phyloP scores from a whole-genome alignment of 92 coral and sea anemone genomes.

The Palythoa heliodiscus region DNA sequence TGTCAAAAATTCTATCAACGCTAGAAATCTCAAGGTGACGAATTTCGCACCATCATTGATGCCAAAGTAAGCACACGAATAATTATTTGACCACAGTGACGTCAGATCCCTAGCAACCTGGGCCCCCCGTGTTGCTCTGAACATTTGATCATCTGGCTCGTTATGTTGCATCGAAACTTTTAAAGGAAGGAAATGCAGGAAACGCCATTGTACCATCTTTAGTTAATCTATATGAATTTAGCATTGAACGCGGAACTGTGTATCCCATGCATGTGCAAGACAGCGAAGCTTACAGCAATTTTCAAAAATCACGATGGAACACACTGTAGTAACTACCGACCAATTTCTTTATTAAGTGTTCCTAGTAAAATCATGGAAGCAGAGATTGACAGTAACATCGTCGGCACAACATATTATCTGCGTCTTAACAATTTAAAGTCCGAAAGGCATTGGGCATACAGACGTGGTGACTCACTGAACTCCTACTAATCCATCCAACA shows the following conservation, averaged over 20 bases:
- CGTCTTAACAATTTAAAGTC: neutral
- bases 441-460: neutral
- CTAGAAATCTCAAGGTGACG: no score
- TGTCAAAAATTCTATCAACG: no score
- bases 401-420: neutral
- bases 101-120: no score
- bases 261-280: neutral
- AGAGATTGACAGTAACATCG: neutral
- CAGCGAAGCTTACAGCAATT: neutral
- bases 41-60: no score
- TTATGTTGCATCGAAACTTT: neutral
- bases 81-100: no score
- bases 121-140: no score
- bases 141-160: no score
- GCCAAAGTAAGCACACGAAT: no score
- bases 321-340: slow-evolving; percentile 21
- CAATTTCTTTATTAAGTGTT: slow-evolving; percentile 22
- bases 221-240: neutral
- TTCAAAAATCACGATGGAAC: slow-evolving; percentile 20
- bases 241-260: slow-evolving; percentile 6
- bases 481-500: neutral
- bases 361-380: slow-evolving; percentile 38
- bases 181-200: neutral
- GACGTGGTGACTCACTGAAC: neutral
- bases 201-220: neutral